These are phyloP conservation scores for Melipona bicolor DNA, from an alignment of 2,888 invertebrate genomes.

Conservation along the genomic window DNA sequence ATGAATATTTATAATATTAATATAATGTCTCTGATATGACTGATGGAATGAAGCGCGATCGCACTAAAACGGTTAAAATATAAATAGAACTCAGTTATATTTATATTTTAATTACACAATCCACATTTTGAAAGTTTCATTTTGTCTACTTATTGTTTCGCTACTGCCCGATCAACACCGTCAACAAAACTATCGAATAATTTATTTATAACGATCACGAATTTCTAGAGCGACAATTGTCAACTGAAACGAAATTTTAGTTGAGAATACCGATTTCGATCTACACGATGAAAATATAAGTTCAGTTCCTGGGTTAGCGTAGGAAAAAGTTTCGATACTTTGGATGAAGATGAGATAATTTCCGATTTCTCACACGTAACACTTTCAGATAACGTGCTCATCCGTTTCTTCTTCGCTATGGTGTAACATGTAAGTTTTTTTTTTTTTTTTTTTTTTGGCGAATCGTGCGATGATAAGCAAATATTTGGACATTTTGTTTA, in stretches of 20 bases:
- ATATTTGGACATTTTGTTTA: conserved; percentile 22
- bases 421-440: conserved; percentile 23
- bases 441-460: not conserved
- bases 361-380: not conserved
- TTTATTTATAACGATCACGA: too few relatives aligned
- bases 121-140: not conserved
- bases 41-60: too few relatives aligned
- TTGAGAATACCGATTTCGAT: not conserved
- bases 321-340: not conserved
- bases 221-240: too few relatives aligned
- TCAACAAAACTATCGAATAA: too few relatives aligned
- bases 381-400: not conserved
- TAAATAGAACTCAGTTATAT: too few relatives aligned
- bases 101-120: too few relatives aligned
- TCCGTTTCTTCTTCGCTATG: not conserved
- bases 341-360: not conserved
- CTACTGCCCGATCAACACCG: too few relatives aligned
- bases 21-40: too few relatives aligned
- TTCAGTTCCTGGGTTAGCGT: not conserved
- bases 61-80: too few relatives aligned
- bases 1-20: too few relatives aligned
- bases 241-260: not conserved
- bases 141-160: too few relatives aligned
- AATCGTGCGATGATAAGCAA: conserved; percentile 35
- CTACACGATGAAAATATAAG: not conserved